Evolutionary conservation across 2,113 vertebrate genomes (phyloP), one percentile per base, ranked within the genome.

Genomic region (Archilochus colubris): DNA sequence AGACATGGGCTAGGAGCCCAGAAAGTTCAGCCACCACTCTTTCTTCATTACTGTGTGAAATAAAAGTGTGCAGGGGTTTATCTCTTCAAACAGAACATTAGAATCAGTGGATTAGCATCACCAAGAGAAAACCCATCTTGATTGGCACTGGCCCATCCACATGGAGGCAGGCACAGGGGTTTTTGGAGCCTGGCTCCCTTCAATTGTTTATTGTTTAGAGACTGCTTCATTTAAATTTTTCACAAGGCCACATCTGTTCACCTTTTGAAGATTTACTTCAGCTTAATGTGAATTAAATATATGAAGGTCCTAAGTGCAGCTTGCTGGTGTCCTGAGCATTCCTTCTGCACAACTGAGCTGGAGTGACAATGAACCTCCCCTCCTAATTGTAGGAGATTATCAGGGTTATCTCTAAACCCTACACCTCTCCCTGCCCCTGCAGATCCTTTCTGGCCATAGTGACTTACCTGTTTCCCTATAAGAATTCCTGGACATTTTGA

Each of bases 191-290:
- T 69, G 36, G 59, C 86, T 94, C 74, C 38, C 76, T 88, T 79
- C 80, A 28, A 3, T 16, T 33, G 90, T 58, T 79, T 46, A 64
- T 84, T 88, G 15, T 61, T 69, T 66, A 11, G 82, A 87, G 78
- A 18, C 38, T 38, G 59, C 0, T 14, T 81, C 79, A 14, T 83
- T 23, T 77, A 68, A 83, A 81, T 94, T 86, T 91, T 89, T 95
- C 85, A 95, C 95, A 92, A 76, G 94, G 91, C 87, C 70, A 62
- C 95, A 95, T 91, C 96, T 96, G 82, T 86, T 91, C 88, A 80
- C 68, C 88, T 91, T 72, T 76, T 33, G 33, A 82, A 86, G 82
- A 74, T 83, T 85, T 51, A 74, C 53, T 83, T 67, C 72, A 86
- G 59, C 44, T 94, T 93, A n/a, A 64, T 64, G 25, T 28, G 61